Percentiles rank a stretch among this genome's conserved stretches.
Evolutionary conservation across 1,140 invertebrate species (phyloP).

Genomic region (Pachypeltis micranthus): DNA sequence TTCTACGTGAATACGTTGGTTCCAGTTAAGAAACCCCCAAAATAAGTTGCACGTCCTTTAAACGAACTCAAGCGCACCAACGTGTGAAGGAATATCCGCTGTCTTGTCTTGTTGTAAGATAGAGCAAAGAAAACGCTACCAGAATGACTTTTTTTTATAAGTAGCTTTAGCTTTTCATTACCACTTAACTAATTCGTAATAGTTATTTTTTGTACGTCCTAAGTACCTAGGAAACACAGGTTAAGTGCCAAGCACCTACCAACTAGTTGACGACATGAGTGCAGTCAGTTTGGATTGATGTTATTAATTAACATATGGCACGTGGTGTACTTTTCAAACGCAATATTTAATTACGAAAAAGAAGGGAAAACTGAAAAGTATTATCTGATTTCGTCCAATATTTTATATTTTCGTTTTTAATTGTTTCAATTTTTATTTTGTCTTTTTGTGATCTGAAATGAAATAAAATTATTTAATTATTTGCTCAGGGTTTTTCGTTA

Average conservation of each 20-base stretch:
- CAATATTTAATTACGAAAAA: not conserved
- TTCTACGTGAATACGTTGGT: too few relatives aligned
- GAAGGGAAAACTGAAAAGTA: not conserved
- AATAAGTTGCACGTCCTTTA: too few relatives aligned
- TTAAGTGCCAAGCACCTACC: slow-evolving; percentile 1
- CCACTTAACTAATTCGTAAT: not conserved
- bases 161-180: not conserved
- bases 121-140: not conserved
- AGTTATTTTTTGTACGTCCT: too few relatives aligned
- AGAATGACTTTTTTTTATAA: not conserved
- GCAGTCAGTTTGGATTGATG: not conserved
- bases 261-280: too few relatives aligned
- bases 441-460: too few relatives aligned
- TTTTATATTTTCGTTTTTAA: not conserved
- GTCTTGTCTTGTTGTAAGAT: not conserved
- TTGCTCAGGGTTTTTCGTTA: too few relatives aligned
- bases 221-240: not conserved
- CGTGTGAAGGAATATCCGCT: too few relatives aligned
- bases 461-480: too few relatives aligned
- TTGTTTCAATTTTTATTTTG: too few relatives aligned
- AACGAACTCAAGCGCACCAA: too few relatives aligned
- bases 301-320: not conserved
- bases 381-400: slow-evolving; percentile 4
- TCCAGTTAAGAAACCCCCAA: too few relatives aligned
- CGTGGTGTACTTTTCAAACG: not conserved